A percentile compares a stretch with the other conserved stretches of the same genome.
Conservation (phyloP, 2,113 vertebrate species). For the Perca fluviatilis region DNA sequence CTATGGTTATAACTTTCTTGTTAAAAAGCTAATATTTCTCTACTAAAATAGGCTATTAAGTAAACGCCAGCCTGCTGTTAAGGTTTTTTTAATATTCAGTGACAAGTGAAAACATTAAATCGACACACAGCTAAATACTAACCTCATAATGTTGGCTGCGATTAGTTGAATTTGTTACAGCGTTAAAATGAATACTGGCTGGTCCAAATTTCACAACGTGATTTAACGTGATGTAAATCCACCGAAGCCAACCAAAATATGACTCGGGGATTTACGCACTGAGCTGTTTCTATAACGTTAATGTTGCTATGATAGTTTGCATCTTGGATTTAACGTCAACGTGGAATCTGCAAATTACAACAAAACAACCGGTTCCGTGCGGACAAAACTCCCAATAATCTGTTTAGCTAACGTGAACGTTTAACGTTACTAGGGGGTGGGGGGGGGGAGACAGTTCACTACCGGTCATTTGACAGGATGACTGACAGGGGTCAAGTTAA, state of each 20-base stretch:
- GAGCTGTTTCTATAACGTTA: neutral
- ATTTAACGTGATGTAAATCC: neutral
- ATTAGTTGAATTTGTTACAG: neutral
- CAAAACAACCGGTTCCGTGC: neutral
- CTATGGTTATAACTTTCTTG: neutral
- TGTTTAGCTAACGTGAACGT: neutral
- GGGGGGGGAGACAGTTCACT: neutral
- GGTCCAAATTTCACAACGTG: neutral
- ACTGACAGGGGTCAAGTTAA: neutral
- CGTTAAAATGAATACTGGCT: neutral
- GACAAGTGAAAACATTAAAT: neutral
- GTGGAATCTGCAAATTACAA: neutral
- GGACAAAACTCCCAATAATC: slow-evolving; percentile 7
- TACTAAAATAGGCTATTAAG: neutral
- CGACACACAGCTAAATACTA: neutral
- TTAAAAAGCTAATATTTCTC: neutral
- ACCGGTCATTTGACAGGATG: neutral
- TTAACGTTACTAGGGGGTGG: neutral
- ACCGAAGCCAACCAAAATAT: neutral
- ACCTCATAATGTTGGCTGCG: neutral
- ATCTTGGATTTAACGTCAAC: neutral
- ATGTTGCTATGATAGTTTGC: neutral
- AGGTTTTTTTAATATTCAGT: neutral
- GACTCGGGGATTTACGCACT: neutral
- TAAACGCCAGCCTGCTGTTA: neutral